Evolutionary conservation across 2,113 vertebrate species (phyloP), one percentile per base, ranked within the genome.

Genomic region (Carassius gibelio): DNA sequence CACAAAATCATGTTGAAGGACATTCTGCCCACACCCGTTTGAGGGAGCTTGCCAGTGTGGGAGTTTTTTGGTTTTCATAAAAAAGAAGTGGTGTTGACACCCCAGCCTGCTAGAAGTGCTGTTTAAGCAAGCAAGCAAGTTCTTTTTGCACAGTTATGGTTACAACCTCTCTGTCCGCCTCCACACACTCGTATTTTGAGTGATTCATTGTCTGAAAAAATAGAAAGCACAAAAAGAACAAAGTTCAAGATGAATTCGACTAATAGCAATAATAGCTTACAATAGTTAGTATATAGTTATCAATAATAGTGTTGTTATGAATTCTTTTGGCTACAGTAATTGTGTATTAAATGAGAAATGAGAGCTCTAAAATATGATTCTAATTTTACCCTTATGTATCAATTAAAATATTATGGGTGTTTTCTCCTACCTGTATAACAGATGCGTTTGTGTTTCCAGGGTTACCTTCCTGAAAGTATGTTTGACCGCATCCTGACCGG

Each of bases 381-480:
- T 66, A 3, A 66, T 34, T 34, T 34, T 3, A 68, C 26, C 64
- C 26, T 17, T 1, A 42, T 19, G 34, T 36, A 68, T 68, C 34
- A 19, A 36, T 15, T 9, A 36, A 9, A 76, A 55, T 2, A 14
- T 55, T 17, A 55, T 17, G 52, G 34, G 23, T 72, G 4, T 30
- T 6, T 83, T 38, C 42, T 69, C 57, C n/a, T 17, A 38, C 23
- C 19, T 6, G 14, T 8, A 48, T 74, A 76, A 74, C 36, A 38
- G 30, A 52, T 38, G 61, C 1, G 3, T 85, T 50, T 64, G 23
- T 57, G n/a, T 42, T 75, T 84, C 0, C 88, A 99, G 98, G 98
- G 98, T 2, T 99, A 98, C 90, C 97, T 99, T 78, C 98, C 98
- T 2, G 97, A 97, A 88, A 98, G 94, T 19, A 99, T 99, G 98